Base-by-base conservation (phyloP, 2,888 invertebrate species). In the Phorcus lineatus region DNA sequence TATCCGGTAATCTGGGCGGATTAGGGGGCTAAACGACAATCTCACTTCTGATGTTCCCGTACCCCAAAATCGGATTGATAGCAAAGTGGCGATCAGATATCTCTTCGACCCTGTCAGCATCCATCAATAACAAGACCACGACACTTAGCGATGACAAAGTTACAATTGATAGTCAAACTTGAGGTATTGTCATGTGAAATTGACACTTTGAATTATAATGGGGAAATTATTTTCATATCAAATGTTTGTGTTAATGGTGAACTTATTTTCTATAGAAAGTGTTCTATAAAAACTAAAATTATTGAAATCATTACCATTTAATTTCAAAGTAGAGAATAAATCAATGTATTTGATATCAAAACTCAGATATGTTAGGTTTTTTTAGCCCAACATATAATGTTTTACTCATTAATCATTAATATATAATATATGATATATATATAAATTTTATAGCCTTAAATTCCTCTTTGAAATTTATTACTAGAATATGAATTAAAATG, bases 1-100 rank as follows among this genome's bases (percentile, higher is more conserved):
- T 28, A 53, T 31, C 53, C 31, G 47, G 47, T 79, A 78, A 81
- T 78, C 78, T 47, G 22, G 24, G 75, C 17, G 47, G 75, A 78
- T 81, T 81, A 78, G 70, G 24, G 31, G 66, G 74, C 78, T 52
- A 81, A 62, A 81, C 47, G 55, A 70, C 77, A 47, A 57, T 80
- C 74, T 77, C 24, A 11, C 80, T 54, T 74, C 22, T 40, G 40
- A 74, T 40, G 53, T 53, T 40, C 74, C 28, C n/a, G 31, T 57
- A 19, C 36, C 70, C 17, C 22, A 28, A 75, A 80, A 76, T 76
- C 76, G 28, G 76, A 76, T 76, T 76, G 76, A 54, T 76, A 19
- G 55, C 76, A 54, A 55, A 76, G 53, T 54, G 54, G 55, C 28
- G 57, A 76, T 76, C 36, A 55, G 76, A 76, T 54, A 54, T 24